These are phyloP conservation scores for Cheilosia scutellata DNA, from an alignment of 2,888 invertebrate species.

Conservation along the genomic window DNA sequence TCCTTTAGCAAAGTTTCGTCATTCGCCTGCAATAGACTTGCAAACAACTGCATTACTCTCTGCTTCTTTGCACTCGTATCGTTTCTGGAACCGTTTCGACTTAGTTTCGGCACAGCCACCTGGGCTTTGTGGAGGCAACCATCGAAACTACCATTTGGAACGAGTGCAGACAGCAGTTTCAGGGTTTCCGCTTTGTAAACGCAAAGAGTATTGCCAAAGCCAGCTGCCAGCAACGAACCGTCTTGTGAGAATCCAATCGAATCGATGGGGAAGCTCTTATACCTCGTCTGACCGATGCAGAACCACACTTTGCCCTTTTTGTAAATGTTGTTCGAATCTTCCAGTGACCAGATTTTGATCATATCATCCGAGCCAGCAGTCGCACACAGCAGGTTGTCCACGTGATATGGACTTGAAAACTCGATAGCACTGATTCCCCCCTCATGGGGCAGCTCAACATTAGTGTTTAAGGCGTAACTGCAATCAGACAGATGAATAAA, in stretches of 20 bases:
- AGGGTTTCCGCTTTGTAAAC: slow-evolving; percentile 88
- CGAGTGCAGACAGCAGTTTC: slow-evolving; percentile 86
- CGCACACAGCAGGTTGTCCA: slow-evolving; percentile 85
- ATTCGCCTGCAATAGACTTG: slow-evolving; percentile 79
- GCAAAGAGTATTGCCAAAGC: slow-evolving; percentile 88
- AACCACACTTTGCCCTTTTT: slow-evolving; percentile 87
- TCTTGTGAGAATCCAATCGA: slow-evolving; percentile 89
- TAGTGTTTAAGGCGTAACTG: slow-evolving; percentile 89
- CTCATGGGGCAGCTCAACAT: slow-evolving; percentile 90
- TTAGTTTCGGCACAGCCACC: slow-evolving; percentile 77
- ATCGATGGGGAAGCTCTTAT: slow-evolving; percentile 86
- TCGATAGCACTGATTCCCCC: slow-evolving; percentile 86
- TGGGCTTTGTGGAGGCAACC: slow-evolving; percentile 81
- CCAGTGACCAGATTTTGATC: slow-evolving; percentile 89
- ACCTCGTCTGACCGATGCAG: slow-evolving; percentile 87
- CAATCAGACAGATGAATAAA: slow-evolving; percentile 70
- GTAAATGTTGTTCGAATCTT: slow-evolving; percentile 85
- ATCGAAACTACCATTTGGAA: slow-evolving; percentile 80
- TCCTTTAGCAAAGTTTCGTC: slow-evolving; percentile 79
- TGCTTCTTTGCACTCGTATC: slow-evolving; percentile 77
- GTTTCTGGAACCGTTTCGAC: slow-evolving; percentile 78
- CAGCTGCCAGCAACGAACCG: slow-evolving; percentile 90
- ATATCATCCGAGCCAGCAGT: slow-evolving; percentile 88
- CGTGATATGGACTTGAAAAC: slow-evolving; percentile 86
- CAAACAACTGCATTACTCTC: slow-evolving; percentile 79